Percentiles rank a stretch among this genome's conserved stretches.
Conservation (phyloP, 2,797 vertebrate genomes). For the Tachyglossus aculeatus region DNA sequence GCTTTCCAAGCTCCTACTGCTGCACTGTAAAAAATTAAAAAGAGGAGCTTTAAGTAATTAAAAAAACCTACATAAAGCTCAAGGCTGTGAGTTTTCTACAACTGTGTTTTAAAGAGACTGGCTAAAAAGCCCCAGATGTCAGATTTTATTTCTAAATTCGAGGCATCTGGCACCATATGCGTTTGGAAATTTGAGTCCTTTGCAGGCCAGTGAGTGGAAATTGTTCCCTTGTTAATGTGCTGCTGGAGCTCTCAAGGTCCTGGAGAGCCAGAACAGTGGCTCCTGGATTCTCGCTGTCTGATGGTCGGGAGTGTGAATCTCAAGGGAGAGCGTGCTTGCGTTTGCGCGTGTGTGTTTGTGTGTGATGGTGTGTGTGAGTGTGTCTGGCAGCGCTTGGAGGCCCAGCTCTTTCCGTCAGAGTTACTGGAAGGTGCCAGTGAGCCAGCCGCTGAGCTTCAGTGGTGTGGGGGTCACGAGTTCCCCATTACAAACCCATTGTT, state of each 20-base stretch:
- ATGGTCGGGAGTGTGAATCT: constrained; percentile 55
- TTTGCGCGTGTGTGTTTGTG: not conserved
- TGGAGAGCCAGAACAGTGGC: constrained; percentile 73
- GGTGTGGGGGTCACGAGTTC: too few relatives aligned
- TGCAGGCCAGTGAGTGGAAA: constrained; percentile 72
- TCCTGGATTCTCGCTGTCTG: constrained; percentile 60
- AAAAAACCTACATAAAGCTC: constrained; percentile 74
- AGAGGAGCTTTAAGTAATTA: constrained; percentile 79
- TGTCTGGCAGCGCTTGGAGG: not conserved
- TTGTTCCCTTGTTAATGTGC: constrained; percentile 73
- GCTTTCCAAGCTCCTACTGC: constrained; percentile 74
- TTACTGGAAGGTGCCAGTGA: too few relatives aligned
- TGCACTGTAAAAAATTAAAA: constrained; percentile 79
- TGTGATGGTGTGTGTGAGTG: rapidly evolving
- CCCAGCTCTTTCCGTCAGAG: not conserved
- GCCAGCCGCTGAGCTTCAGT: too few relatives aligned
- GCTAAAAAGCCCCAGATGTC: constrained; percentile 81
- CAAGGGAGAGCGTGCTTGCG: constrained; percentile 34
- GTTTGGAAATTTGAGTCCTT: constrained; percentile 77
- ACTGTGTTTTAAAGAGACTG: constrained; percentile 76
- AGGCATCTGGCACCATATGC: constrained; percentile 78
- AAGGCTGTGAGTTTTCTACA: constrained; percentile 72
- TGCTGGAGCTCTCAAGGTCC: constrained; percentile 66
- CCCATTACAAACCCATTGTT: too few relatives aligned
- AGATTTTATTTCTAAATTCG: constrained; percentile 78